Base-by-base conservation (phyloP, 2,113 vertebrate genomes). In the Motacilla alba region DNA sequence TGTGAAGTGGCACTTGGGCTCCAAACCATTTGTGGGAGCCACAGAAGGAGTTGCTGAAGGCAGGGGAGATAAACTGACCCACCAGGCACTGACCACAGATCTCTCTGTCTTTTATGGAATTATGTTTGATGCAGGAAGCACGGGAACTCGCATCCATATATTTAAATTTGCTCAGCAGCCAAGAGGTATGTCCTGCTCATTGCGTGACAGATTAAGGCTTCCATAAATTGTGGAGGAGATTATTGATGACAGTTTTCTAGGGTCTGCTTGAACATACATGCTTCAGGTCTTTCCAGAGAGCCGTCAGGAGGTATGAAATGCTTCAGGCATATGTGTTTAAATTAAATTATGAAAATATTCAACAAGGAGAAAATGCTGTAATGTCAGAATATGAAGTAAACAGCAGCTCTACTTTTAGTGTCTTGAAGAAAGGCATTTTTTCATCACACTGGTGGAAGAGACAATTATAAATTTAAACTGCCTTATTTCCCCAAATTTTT, bases 111-210 rank as follows among this genome's bases (percentile, higher is more conserved):
- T 98, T 95, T 99, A 99, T 14, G 99, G 99, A 15, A 98, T 99
- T 95, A 99, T 99, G 99, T 99, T 99, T 89, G 99, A 99, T 0
- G 99, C 99, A 1, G 99, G 99, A 69, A 99, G 99, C 98, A 99
- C 99, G 0, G 99, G 99, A 68, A 99, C 99, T 67, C 98, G 99
- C 49, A 94, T 99, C 81, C 99, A 99, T 23, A 49, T 99, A 80
- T 99, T 99, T 97, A 98, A 98, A 78, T 99, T 99, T 89, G 96
- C 97, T 46, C 95, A 95, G 44, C 97, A 96, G 30, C 83, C 97
- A n/a, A 95, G 97, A 98, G 98, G 98, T 98, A 98, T 18, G 70
- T 43, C n/a, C 28, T 60, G n/a, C 28, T 83, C 9, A 1, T 46
- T 81, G 69, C 17, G n/a, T 1, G 1, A 28, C n/a, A 37, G 31